Base-by-base conservation (phyloP, 2,888 invertebrate species). In the Parnassius apollo region DNA sequence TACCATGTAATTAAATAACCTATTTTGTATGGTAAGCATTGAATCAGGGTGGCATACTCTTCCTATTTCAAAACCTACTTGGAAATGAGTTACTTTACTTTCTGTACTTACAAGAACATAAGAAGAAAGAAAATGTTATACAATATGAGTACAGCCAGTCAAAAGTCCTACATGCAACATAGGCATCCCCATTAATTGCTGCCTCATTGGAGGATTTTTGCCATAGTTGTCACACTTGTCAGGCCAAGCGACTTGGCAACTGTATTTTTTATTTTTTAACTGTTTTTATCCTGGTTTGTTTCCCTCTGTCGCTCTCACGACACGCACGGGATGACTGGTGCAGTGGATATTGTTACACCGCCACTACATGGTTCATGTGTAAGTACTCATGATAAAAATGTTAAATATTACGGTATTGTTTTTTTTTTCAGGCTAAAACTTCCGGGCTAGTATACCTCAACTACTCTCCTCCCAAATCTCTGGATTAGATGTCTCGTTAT, bases 401-500 rank as follows among this genome's bases (percentile, higher is more conserved):
- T 44, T 11, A 44, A 44, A 11, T 11, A 11, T 44, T 59, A 22
- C 2, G n/a, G 25, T 57, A 10, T 59, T 13, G 65, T 49, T 13
- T 48, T 62, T 57, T 65, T 54, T 71, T 88, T 85, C 85, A 94
- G 94, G 94, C 93, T 25, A 94, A 94, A 77, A 76, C 93, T 25
- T 92, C 93, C 0, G 95, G 94, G 18, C 77, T 94, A 44, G 80
- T 95, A 66, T 92, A 93, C 81, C 86, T 95, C 58, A 94, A 95
- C 92, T 94, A 83, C 82, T 88, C 85, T 51, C 93, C 93, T 22
- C 95, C 95, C 72, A 89, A 92, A 77, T 88, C 92, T 66, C 69
- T 93, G 71, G 94, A 94, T 73, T 94, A 91, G 86, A 67, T 65
- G 12, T 9, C 25, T 58, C 13, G 55, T 50, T 56, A 61, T 57